Conservation (phyloP, 2,113 vertebrate species). For the Argyrosomus japonicus region DNA sequence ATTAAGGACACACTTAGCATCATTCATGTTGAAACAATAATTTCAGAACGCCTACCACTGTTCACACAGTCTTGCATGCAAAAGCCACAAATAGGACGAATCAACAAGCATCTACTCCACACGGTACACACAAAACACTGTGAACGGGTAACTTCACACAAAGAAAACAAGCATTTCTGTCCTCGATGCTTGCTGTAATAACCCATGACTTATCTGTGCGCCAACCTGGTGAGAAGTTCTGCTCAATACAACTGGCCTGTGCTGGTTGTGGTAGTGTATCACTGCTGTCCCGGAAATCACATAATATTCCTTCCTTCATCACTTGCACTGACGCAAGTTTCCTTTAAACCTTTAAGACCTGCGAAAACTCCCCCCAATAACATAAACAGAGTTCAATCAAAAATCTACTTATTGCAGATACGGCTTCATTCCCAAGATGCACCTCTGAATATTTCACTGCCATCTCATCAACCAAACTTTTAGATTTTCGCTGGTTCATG, state of each 20-base stretch:
- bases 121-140: slow-evolving; percentile 36
- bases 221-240: slow-evolving; percentile 4
- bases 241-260: slow-evolving; percentile 14
- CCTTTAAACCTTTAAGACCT: slow-evolving; percentile 6
- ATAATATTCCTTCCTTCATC: not conserved
- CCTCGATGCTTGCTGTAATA: slow-evolving; percentile 1
- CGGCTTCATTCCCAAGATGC: slow-evolving; percentile 27
- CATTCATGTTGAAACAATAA: not conserved
- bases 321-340: not conserved
- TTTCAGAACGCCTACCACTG: slow-evolving; percentile 6
- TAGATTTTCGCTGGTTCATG: slow-evolving; percentile 53
- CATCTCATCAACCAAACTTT: not conserved
- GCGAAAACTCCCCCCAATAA: not conserved
- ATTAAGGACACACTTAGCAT: not conserved
- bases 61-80: slow-evolving; percentile 57
- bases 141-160: not conserved
- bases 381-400: slow-evolving; percentile 10
- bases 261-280: slow-evolving; percentile 40
- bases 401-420: slow-evolving; percentile 41
- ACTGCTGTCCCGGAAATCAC: not conserved
- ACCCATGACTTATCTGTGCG: not conserved
- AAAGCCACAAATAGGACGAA: slow-evolving; percentile 50
- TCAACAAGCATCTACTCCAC: slow-evolving; percentile 34
- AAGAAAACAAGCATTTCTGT: not conserved
- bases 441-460: not conserved